Evolutionary conservation across 2,113 vertebrate genomes (phyloP).

Genomic region (Syngnathoides biaculeatus): DNA sequence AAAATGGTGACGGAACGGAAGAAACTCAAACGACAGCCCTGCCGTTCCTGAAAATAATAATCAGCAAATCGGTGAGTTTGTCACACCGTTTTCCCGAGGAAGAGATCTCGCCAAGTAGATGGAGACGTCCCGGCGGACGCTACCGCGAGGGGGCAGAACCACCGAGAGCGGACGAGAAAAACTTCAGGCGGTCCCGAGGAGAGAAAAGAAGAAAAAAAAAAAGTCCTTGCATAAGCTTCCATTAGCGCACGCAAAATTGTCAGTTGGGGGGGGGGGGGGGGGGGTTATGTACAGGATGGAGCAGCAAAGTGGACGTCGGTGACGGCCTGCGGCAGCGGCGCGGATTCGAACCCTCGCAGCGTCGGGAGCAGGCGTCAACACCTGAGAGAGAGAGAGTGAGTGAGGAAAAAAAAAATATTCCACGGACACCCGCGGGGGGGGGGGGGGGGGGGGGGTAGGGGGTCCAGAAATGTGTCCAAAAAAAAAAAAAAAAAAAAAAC

Average conservation of each 20-base stretch:
- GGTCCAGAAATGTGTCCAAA: too few relatives aligned
- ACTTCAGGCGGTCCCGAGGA: constrained; percentile 37
- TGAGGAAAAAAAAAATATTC: neutral
- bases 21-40: too few relatives aligned
- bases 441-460: too few relatives aligned
- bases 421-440: neutral
- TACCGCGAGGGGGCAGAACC: too few relatives aligned
- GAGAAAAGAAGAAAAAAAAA: too few relatives aligned
- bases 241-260: constrained; percentile 6
- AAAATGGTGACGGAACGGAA: too few relatives aligned
- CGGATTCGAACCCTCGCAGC: neutral
- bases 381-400: constrained; percentile 28
- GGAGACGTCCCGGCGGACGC: too few relatives aligned
- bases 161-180: constrained; percentile 17
- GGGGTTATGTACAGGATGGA: constrained; percentile 36
- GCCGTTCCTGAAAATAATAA: too few relatives aligned
- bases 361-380: constrained; percentile 19
- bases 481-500: neutral
- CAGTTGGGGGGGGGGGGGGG: too few relatives aligned
- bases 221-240: constrained; percentile 62
- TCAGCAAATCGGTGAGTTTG: too few relatives aligned
- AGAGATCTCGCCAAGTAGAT: too few relatives aligned
- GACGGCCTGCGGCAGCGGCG: neutral
- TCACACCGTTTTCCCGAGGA: neutral
- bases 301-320: constrained; percentile 30